Conservation (phyloP, 2,797 vertebrate species). For the Coracias cyanogaster region DNA sequence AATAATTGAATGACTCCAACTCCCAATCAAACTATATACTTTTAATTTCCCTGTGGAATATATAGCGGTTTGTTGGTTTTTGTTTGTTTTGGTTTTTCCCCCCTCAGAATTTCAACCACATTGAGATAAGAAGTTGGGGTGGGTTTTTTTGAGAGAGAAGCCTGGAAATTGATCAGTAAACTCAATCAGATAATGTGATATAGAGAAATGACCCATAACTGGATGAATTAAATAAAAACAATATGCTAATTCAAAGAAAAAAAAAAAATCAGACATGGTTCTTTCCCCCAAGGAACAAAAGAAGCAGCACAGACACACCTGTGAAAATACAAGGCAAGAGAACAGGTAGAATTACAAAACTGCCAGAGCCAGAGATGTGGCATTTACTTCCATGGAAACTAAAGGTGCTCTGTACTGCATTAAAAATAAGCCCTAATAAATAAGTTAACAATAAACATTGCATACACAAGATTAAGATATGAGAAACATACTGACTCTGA, state of each 20-base stretch:
- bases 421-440: not conserved
- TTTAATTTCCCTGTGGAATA: not conserved
- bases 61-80: not conserved
- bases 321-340: not conserved
- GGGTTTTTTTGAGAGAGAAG: not conserved
- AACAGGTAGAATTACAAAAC: not conserved
- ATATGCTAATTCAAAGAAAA: not conserved
- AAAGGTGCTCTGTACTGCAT: not conserved
- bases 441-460: not conserved
- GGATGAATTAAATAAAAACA: not conserved
- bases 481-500: not conserved
- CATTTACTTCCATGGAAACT: not conserved
- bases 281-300: not conserved
- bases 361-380: not conserved
- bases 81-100: not conserved
- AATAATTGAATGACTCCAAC: not conserved
- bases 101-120: not conserved
- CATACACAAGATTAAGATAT: not conserved
- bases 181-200: not conserved
- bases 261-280: not conserved
- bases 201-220: not conserved
- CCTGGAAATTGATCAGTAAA: slow-evolving; percentile 1
- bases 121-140: not conserved
- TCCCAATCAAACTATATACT: not conserved
- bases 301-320: not conserved